Percentiles rank a stretch among this genome's conserved stretches.
phyloP scores from a whole-genome alignment of 1,140 invertebrate genomes.

The Gyrodactylus salaris region DNA sequence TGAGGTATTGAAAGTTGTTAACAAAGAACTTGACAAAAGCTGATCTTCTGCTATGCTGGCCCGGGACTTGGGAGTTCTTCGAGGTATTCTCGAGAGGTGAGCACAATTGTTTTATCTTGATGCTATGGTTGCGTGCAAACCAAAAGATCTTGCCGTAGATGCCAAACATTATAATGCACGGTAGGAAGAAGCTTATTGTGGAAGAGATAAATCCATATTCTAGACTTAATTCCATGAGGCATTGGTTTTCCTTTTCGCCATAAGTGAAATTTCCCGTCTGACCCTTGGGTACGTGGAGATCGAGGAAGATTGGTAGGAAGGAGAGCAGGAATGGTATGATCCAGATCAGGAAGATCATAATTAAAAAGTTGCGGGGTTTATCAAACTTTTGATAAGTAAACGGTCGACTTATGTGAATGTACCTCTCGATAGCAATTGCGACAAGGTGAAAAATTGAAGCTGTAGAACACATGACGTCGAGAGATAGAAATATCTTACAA shows the following conservation, averaged over 20 bases:
- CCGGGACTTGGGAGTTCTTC: background rate
- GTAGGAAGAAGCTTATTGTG: background rate
- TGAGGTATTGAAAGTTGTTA: background rate
- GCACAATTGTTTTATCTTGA: background rate
- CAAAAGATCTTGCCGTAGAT: background rate
- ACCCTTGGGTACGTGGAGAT: background rate
- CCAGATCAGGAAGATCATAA: constrained; percentile 53
- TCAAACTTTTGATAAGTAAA: constrained; percentile 30
- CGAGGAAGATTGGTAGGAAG: constrained; percentile 32
- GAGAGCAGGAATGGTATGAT: constrained; percentile 51
- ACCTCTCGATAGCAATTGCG: constrained; percentile 50
- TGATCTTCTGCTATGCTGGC: too few relatives aligned
- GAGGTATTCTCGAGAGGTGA: background rate
- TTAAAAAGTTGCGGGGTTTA: constrained; percentile 30
- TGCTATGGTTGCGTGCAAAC: background rate
- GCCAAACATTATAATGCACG: background rate
- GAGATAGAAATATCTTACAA: constrained; percentile 22
- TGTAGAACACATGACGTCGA: constrained; percentile 33
- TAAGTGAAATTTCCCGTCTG: background rate
- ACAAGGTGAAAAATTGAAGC: constrained; percentile 63
- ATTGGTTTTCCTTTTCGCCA: background rate
- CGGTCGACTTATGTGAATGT: constrained; percentile 57
- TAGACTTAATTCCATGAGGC: background rate
- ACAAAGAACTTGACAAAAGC: background rate
- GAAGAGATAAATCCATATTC: background rate